These are phyloP conservation scores for Capromys pilorides DNA, from an alignment of 2,797 vertebrate genomes.

Conservation along the genomic window DNA sequence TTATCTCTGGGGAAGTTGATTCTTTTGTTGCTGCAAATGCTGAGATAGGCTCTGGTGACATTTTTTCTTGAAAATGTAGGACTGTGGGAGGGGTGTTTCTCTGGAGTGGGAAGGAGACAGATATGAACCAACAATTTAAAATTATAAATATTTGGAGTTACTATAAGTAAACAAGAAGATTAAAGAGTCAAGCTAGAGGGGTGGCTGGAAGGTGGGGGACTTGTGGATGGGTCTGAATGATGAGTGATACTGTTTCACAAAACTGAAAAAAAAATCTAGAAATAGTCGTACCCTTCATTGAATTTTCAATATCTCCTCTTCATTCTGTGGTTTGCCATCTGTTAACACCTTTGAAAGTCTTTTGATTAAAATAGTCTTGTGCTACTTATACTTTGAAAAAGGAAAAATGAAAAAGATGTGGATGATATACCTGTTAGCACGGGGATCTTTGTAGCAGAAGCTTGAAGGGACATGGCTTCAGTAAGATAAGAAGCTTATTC, in stretches of 20 bases:
- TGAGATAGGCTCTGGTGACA: background rate
- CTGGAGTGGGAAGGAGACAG: background rate
- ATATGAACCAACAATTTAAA: background rate
- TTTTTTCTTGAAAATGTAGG: background rate
- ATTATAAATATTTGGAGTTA: background rate
- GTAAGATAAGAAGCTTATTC: background rate
- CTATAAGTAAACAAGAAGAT: background rate
- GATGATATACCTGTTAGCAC: background rate
- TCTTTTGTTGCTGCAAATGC: background rate
- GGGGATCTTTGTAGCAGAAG: background rate
- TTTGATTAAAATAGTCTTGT: background rate
- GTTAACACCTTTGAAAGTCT: background rate
- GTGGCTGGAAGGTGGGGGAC: background rate
- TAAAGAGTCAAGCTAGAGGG: background rate
- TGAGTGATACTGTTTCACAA: background rate
- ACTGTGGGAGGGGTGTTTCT: background rate
- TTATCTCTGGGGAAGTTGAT: background rate
- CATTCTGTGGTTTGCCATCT: background rate
- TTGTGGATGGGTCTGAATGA: accelerated
- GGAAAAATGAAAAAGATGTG: background rate
- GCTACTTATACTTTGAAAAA: background rate
- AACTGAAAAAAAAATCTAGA: background rate
- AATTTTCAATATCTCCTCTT: background rate
- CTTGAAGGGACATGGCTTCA: background rate
- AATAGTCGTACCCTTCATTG: background rate